Base-by-base conservation (phyloP, 1,140 invertebrate genomes). In the Bactericera cockerelli region DNA sequence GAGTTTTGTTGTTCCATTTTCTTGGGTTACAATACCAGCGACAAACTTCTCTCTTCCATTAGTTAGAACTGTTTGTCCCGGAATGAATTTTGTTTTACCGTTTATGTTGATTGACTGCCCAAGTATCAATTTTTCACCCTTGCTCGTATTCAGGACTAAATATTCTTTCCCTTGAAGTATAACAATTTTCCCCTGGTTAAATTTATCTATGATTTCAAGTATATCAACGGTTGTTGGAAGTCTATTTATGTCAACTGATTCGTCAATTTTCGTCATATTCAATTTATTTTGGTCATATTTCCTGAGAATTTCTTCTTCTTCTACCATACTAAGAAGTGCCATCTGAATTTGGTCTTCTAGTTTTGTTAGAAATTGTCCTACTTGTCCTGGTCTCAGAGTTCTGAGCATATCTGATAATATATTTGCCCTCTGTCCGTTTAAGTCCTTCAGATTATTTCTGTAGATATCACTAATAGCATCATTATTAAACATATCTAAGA, bases 41-140 rank as follows among this genome's bases (percentile, higher is more conserved):
- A 82, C 72, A 64, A 84, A 84, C 54, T 77, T 74, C 65, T 71
- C 73, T 59, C 78, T 75, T 38, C 75, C 70, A 10, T 66, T 71
- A 36, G 76, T 73, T 28, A 73, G 71, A 28, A 72, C 75, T 1
- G 79, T 82, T 67, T 82, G 81, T 42, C 81, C 82, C 66, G 77
- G 75, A 14, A 79, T 69, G 66, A 83, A 84, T 61, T 81, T 79
- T 0, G 76, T 77, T 1, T 79, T 79, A 57, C 77, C 78, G 66
- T 82, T 78, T 3, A 49, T 16, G 19, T 4, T 49, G 0, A 84
- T 76, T 61, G 79, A 75, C 70, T 84, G 82, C 19, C 84, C 84
- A 1, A 83, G 82, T 8, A 86, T 75, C 68, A 86, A 86, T 26
- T 82, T 68, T 55, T 78, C 73, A 4, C 83, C 83, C 57, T 60